Evolutionary conservation across 1,140 invertebrate genomes (phyloP), one percentile per base, ranked within the genome.

Genomic region (Zaprionus ghesquierei): DNA sequence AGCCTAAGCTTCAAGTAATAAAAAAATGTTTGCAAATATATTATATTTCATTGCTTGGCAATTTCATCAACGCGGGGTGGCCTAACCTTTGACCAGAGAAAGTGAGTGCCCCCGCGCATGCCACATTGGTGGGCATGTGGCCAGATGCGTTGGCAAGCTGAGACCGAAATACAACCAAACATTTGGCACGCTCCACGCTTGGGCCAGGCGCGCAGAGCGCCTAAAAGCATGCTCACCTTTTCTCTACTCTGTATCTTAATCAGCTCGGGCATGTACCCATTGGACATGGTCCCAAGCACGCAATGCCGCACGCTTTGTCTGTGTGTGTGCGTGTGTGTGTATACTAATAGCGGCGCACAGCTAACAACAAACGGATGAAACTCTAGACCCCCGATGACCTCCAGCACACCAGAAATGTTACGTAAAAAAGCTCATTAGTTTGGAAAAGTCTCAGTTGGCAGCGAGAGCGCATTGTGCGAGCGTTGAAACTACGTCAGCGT

Each of bases 121-220:
- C 63, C 35, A 72, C 64, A 68, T 29, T 46, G 59, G 63, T 3
- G 49, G 49, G 44, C 59, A 72, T 44, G 18, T 38, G 35, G n/a
- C 20, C 23, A 58, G 38, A 46, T 75, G 61, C 56, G 70, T 75
- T 41, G 59, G 51, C 63, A 66, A 66, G 76, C 59, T 50, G 50
- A 44, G 31, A 51, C 69, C 63, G 72, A 53, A 66, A 74, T 69
- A 79, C 82, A 89, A 79, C 84, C 80, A 84, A 89, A 89, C 85
- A 89, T 89, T 89, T 89, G 84, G 84, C 84, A 89, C 77, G 80
- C 85, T 80, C 50, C 74, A 80, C 51, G 70, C 53, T 80, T 41
- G 80, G 69, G 51, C 27, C 80, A 84, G 84, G 84, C 80, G 86
- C 80, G 55, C 84, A 89, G 84, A 66, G 70, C 85, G 80, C 85